A percentile compares a stretch with the other conserved stretches of the same genome.
These are phyloP conservation scores for Cantharis rufa DNA, from an alignment of 2,888 invertebrate species.

Conservation along the genomic window DNA sequence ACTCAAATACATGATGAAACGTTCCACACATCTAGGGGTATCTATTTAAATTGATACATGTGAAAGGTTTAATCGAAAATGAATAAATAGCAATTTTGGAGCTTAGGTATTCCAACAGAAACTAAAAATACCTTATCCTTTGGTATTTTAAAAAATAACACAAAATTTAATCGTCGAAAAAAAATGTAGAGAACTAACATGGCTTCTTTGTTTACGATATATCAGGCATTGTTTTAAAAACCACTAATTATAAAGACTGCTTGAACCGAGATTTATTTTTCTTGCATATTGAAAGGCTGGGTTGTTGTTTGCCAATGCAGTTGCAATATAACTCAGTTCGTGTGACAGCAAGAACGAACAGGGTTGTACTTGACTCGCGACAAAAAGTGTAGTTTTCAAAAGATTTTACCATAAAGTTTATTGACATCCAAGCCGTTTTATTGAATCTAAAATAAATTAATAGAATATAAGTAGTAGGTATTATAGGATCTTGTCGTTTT, in stretches of 20 bases:
- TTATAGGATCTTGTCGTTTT: no score
- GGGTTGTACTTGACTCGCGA: slow-evolving; percentile 38
- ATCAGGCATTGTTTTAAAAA: slow-evolving; percentile 54
- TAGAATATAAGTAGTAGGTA: neutral
- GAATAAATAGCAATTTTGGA: slow-evolving; percentile 2
- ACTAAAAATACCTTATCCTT: slow-evolving; percentile 37
- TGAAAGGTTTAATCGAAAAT: slow-evolving; percentile 13
- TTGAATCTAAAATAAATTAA: neutral
- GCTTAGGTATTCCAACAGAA: neutral
- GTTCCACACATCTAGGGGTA: neutral
- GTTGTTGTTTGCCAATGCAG: slow-evolving; percentile 48
- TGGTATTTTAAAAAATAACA: slow-evolving; percentile 44
- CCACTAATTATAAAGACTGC: slow-evolving; percentile 56
- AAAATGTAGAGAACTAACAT: slow-evolving; percentile 25
- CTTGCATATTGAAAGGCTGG: slow-evolving; percentile 56
- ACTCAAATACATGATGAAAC: neutral
- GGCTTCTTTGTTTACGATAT: slow-evolving; percentile 30
- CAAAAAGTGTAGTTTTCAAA: neutral
- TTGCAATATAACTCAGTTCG: slow-evolving; percentile 56
- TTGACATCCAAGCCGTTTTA: neutral
- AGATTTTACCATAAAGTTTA: neutral
- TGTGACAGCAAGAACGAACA: slow-evolving; percentile 50
- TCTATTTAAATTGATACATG: slow-evolving; percentile 1
- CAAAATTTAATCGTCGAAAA: slow-evolving; percentile 11
- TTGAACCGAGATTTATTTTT: slow-evolving; percentile 54